Conservation (phyloP, 2,888 invertebrate species). For the Tupiocoris notatus region DNA sequence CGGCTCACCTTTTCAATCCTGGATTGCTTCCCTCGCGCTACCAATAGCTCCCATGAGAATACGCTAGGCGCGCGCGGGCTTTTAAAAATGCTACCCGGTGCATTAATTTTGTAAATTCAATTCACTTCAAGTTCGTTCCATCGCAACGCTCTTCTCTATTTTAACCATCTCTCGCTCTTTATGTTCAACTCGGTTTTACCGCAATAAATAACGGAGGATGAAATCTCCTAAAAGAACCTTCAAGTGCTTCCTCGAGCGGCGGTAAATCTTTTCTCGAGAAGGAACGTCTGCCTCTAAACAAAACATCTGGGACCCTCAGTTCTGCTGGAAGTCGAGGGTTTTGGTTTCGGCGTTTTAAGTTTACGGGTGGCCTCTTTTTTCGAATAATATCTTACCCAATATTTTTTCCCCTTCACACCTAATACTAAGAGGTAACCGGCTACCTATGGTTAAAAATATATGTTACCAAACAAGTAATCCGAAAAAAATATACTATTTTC, state of each 20-base stretch:
- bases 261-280: neutral
- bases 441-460: too few species aligned
- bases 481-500: too few species aligned
- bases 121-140: slow-evolving; percentile 13
- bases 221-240: slow-evolving; percentile 5
- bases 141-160: neutral
- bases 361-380: too few species aligned
- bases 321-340: neutral
- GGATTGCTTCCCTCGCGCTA: neutral
- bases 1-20: neutral
- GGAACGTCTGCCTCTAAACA: neutral
- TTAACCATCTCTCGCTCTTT: slow-evolving; percentile 11
- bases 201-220: slow-evolving; percentile 16
- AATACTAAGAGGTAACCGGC: too few species aligned
- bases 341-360: neutral
- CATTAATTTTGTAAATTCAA: slow-evolving; percentile 36
- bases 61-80: slow-evolving; percentile 41
- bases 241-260: neutral
- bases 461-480: too few species aligned
- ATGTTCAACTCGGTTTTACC: neutral
- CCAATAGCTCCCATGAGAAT: slow-evolving; percentile 43
- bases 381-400: too few species aligned
- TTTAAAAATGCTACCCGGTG: slow-evolving; percentile 27
- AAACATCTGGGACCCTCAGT: neutral
- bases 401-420: too few species aligned